These are phyloP conservation scores for Eupithecia subfuscata DNA, from an alignment of 2,888 invertebrate species.

Conservation along the genomic window DNA sequence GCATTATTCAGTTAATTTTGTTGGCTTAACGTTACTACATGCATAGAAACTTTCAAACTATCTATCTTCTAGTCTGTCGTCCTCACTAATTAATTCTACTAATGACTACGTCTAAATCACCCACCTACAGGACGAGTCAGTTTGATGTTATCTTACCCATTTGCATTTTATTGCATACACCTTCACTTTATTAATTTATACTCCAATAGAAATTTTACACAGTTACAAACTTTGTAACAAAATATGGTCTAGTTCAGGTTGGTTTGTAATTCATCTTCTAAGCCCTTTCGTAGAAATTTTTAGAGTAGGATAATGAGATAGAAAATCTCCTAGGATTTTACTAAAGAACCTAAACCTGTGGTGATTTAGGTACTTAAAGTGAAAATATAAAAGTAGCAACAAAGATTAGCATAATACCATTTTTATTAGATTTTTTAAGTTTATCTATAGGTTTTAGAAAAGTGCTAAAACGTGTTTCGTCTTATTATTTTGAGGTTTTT, in stretches of 20 bases:
- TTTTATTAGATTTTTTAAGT: no score
- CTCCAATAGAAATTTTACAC: not conserved
- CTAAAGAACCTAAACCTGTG: no score
- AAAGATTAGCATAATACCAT: no score
- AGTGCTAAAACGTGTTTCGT: no score
- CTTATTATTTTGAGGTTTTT: no score
- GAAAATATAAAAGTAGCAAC: no score
- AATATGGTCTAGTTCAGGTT: slow-evolving; percentile 12
- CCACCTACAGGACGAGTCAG: not conserved
- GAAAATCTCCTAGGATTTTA: not conserved
- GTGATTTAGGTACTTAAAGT: no score
- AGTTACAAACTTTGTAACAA: no score
- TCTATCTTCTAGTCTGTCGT: not conserved
- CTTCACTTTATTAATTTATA: not conserved
- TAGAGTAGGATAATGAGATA: slow-evolving; percentile 6
- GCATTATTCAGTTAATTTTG: no score
- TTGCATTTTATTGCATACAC: not conserved
- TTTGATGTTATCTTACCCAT: not conserved
- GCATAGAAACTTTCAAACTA: not conserved
- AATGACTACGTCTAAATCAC: not conserved
- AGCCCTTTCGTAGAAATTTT: slow-evolving; percentile 28
- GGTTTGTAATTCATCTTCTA: slow-evolving; percentile 25
- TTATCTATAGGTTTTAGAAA: no score
- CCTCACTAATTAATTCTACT: not conserved
- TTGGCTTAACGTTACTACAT: not conserved